Percentiles rank a stretch among this genome's conserved stretches.
Evolutionary conservation across 1,140 invertebrate genomes (phyloP).

Genomic region (Sycophila sp.): DNA sequence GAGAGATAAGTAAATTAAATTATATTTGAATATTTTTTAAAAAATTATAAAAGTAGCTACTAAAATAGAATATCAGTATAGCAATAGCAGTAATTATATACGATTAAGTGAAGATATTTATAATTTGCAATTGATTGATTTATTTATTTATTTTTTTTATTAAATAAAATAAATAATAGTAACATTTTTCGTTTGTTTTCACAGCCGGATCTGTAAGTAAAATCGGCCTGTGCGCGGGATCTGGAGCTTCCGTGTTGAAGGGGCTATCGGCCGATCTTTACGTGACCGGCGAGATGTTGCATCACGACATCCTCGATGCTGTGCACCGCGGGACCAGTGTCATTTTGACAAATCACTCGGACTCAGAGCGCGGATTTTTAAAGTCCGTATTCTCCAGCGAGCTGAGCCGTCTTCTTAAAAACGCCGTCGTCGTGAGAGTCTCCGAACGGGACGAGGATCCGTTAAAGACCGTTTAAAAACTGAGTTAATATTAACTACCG

Average conservation of each 20-base stretch:
- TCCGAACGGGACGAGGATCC: conserved; percentile 82
- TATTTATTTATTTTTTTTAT: neutral
- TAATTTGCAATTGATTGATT: too few relatives aligned
- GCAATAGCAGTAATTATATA: too few relatives aligned
- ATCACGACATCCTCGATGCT: conserved; percentile 93
- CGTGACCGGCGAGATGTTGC: conserved; percentile 94
- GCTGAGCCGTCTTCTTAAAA: conserved; percentile 66
- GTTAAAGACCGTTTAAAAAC: conserved; percentile 67
- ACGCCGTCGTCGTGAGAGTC: conserved; percentile 73
- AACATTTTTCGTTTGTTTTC: conserved; percentile 24
- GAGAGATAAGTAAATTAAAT: too few relatives aligned
- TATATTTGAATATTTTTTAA: too few relatives aligned
- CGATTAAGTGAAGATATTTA: too few relatives aligned
- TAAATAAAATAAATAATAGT: neutral
- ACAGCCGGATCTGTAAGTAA: conserved; percentile 67
- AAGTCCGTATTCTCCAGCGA: conserved; percentile 65
- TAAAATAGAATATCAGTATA: too few relatives aligned
- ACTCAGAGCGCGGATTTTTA: conserved; percentile 92
- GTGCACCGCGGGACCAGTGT: conserved; percentile 80
- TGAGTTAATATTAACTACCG: too few relatives aligned
- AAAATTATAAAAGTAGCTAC: too few relatives aligned
- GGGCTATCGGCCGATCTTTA: conserved; percentile 81
- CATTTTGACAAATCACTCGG: conserved; percentile 93
- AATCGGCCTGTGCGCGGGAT: conserved; percentile 91
- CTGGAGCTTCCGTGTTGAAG: conserved; percentile 81